Evolutionary conservation across 1,140 invertebrate genomes (phyloP).

Genomic region (Copidosoma floridanum): DNA sequence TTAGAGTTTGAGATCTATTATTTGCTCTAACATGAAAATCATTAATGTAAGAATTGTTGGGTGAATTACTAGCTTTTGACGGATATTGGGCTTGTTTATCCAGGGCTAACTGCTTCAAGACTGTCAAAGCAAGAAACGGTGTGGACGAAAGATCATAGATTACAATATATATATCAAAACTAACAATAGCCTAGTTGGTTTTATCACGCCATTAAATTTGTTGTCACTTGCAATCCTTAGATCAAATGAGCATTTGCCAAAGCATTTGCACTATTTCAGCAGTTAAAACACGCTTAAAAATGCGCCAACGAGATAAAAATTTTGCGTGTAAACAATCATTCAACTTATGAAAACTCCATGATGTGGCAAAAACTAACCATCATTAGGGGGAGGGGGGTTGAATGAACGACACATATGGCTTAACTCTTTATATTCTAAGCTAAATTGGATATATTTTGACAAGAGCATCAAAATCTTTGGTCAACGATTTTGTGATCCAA

Average conservation of each 20-base stretch:
- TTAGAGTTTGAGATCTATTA: slow-evolving; percentile 16
- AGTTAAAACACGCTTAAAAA: slow-evolving; percentile 29
- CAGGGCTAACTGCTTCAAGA: no score
- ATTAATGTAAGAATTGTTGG: slow-evolving; percentile 35
- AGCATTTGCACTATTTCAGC: slow-evolving; percentile 44
- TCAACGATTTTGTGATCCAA: background rate
- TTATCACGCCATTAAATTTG: slow-evolving; percentile 38
- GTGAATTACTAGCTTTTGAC: slow-evolving; percentile 38
- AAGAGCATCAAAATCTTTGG: background rate
- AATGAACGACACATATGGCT: background rate
- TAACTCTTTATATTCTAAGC: background rate
- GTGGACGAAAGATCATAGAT: slow-evolving; percentile 41
- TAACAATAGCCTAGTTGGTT: background rate
- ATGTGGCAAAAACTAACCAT: slow-evolving; percentile 31
- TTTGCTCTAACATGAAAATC: slow-evolving; percentile 22
- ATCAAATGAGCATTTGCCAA: slow-evolving; percentile 33
- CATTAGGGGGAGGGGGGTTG: background rate
- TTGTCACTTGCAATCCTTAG: slow-evolving; percentile 28
- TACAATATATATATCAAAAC: slow-evolving; percentile 32
- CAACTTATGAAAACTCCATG: slow-evolving; percentile 30
- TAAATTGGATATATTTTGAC: background rate
- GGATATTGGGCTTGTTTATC: slow-evolving; percentile 35
- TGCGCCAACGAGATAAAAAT: slow-evolving; percentile 33
- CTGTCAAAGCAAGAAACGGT: slow-evolving; percentile 35
- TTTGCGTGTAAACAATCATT: slow-evolving; percentile 39